Evolutionary conservation across 2,888 invertebrate species (phyloP), one percentile per base, ranked within the genome.

Genomic region (Helleia helle): DNA sequence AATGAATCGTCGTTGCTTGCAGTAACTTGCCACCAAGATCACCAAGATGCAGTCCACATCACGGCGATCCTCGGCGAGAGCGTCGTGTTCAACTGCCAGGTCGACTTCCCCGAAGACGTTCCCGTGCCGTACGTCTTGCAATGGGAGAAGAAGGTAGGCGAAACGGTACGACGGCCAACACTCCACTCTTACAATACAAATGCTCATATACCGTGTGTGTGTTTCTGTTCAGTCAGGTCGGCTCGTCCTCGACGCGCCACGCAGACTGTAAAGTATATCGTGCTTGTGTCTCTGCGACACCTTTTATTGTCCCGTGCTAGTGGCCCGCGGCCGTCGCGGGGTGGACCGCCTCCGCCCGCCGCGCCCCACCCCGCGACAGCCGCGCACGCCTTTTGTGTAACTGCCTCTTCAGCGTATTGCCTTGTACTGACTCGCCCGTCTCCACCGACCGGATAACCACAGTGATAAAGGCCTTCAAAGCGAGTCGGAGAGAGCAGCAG

Each of bases 121-220:
- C 94, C 95, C 73, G 95, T 96, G 88, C 95, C 96, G 86, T 96
- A 96, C 89, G 96, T 97, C 88, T 92, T 97, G 85, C 96, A 96
- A 90, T 98, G 97, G 97, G 95, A 95, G 91, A 97, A 97, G 93
- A 95, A 96, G 94, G 95, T 95, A 93, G 93, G 93, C 92, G 93
- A 93, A 88, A 92, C 93, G 94, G 94, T 94, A 94, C 91, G 94
- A 91, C 91, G 90, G 73, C 65, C 76, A 71, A 80, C 80, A 76
- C 80, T 79, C 80, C 80, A 80, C 81, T 80, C 77, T 83, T 81
- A 80, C 81, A 75, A 75, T 81, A 81, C 83, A 76, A 77, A 74
- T 83, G 81, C 84, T 81, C 83, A 81, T 76, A 72, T 74, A 71
- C 79, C 76, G 77, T 83, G 80, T 81, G 71, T 75, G 79, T 86